phyloP scores from a whole-genome alignment of 2,113 vertebrate species.

The Amphilophus citrinellus region DNA sequence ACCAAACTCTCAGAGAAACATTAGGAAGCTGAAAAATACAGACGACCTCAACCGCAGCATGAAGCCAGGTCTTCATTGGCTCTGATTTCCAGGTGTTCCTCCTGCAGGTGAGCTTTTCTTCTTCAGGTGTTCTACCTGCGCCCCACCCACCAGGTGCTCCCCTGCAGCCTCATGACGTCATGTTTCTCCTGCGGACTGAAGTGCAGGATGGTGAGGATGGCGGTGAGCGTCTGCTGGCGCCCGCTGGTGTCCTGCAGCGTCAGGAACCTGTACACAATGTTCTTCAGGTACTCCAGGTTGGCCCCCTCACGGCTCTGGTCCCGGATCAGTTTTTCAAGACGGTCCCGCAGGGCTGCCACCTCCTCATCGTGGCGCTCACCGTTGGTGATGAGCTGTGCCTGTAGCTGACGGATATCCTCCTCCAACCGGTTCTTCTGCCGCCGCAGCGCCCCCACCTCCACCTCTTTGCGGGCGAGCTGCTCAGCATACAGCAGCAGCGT shows the following conservation, averaged over 20 bases:
- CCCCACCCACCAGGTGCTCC: constrained; percentile 82
- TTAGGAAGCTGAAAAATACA: background rate
- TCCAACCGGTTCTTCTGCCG: constrained; percentile 89
- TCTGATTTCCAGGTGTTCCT: background rate
- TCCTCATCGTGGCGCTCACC: constrained; percentile 86
- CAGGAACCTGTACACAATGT: constrained; percentile 90
- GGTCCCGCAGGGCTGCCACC: constrained; percentile 61
- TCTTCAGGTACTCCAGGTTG: constrained; percentile 98
- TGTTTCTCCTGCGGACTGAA: constrained; percentile 94
- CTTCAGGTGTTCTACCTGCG: constrained; percentile 76
- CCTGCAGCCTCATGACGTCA: constrained; percentile 80
- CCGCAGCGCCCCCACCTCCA: constrained; percentile 83
- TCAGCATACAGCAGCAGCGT: constrained; percentile 91
- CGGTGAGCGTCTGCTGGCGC: constrained; percentile 91
- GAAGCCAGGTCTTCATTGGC: background rate
- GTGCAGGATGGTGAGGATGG: constrained; percentile 93
- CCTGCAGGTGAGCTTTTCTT: background rate
- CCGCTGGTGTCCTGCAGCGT: constrained; percentile 88
- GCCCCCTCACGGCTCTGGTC: constrained; percentile 91
- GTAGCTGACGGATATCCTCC: constrained; percentile 84
- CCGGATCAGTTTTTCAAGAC: constrained; percentile 84
- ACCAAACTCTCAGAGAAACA: background rate
- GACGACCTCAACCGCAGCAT: background rate
- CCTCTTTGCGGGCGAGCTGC: constrained; percentile 92
- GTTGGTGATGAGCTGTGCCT: constrained; percentile 80